These are phyloP conservation scores for Platysternon megacephalum DNA, from an alignment of 2,113 vertebrate species.

Conservation along the genomic window DNA sequence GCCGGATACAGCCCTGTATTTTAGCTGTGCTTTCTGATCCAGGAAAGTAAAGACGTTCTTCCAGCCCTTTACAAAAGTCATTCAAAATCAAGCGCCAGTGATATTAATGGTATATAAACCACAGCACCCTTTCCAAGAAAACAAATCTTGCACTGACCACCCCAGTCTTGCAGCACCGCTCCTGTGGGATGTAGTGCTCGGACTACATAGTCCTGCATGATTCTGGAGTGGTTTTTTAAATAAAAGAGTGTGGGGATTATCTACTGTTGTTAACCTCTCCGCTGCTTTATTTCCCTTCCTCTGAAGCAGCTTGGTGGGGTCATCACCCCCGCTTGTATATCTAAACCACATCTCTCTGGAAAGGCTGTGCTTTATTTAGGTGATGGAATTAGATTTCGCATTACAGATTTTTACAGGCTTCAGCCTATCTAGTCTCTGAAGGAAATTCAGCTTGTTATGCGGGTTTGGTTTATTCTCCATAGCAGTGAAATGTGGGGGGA, in stretches of 20 bases:
- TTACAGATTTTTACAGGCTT: background rate
- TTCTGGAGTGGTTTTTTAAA: background rate
- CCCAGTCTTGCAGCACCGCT: background rate
- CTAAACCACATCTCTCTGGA: background rate
- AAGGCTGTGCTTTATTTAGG: background rate
- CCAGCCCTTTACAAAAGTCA: background rate
- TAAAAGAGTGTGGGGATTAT: fast-evolving
- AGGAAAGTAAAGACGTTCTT: background rate
- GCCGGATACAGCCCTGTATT: background rate
- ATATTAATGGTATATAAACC: background rate
- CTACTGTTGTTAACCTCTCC: background rate
- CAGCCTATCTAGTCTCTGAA: background rate
- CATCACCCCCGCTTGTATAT: background rate
- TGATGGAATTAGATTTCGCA: background rate
- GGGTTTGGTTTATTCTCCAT: background rate
- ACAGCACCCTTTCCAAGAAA: background rate
- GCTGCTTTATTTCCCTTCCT: background rate
- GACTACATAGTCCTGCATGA: background rate
- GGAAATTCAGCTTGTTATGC: background rate
- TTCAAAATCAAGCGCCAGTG: background rate
- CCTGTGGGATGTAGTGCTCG: background rate
- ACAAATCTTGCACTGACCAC: background rate
- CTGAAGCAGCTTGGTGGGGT: background rate
- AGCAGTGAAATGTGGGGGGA: background rate
- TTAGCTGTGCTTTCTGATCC: background rate